Base-by-base conservation (phyloP, 2,797 vertebrate species). In the Sebastes iracundus region DNA sequence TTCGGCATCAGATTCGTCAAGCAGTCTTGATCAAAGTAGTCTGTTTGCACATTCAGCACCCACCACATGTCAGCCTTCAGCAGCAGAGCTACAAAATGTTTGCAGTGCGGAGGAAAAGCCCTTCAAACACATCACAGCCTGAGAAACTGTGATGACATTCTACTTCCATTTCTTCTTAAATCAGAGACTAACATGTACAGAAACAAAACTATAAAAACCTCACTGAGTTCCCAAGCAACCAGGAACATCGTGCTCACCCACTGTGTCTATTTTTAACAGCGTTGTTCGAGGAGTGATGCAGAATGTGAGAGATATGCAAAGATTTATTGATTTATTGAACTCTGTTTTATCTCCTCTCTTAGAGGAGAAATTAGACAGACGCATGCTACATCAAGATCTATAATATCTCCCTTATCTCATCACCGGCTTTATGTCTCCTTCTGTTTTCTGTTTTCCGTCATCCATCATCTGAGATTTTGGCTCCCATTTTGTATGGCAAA, bases 11-110 rank as follows among this genome's bases (percentile, higher is more conserved):
- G 7, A 86, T 78, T 82, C 20, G 33, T 87, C 76, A 79, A 28
- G 61, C 73, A 18, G 69, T 25, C 63, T 76, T 74, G 77, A 88
- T 87, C 77, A 86, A 86, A 88, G 85, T 65, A 1, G 3, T 33
- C 20, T 33, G 59, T 76, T 75, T 75, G 55, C 67, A 11, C 71
- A 62, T 79, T 83, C 66, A 5, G 66, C 65, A 22, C 3, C 68
- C 72, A 6, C 30, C 66, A 16, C 66, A 70, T 16, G 55, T 67
- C 77, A 55, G 32, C 61, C 72, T 35, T 76, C 78, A 72, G 55
- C 49, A 22, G 63, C 27, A 14, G 11, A 46, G 69, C 68, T 58
- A 20, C 23, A 60, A 75, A 78, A 82, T 85, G 68, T 88, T 80
- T 83, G 59, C 33, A 60, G 11, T 28, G 2, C 1, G 2, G 32